Percentiles rank a stretch among this genome's conserved stretches.
These are phyloP conservation scores for Oscheius sp. DNA, from an alignment of 2,888 invertebrate genomes.

Conservation along the genomic window DNA sequence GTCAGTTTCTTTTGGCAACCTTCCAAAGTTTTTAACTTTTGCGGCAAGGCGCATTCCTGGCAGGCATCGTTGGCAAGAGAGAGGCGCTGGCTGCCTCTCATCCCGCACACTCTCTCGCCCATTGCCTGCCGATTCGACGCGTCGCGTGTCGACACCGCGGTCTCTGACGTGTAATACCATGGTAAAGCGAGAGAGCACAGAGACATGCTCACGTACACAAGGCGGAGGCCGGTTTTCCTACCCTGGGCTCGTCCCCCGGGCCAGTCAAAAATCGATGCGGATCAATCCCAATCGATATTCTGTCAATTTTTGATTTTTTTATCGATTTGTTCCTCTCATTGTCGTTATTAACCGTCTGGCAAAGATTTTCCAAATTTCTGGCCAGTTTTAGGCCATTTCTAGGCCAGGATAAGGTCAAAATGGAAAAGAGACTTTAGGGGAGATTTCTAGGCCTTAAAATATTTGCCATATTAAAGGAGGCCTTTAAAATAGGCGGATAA, in stretches of 20 bases:
- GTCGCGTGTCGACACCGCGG: neutral
- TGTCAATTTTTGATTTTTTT: constrained; percentile 35
- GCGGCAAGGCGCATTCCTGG: no score
- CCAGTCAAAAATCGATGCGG: constrained; percentile 33
- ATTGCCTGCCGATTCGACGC: constrained; percentile 35
- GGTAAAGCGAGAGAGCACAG: constrained; percentile 16
- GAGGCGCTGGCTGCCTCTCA: constrained; percentile 17
- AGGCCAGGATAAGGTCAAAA: neutral
- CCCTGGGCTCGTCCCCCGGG: constrained; percentile 7
- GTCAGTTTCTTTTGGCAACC: no score
- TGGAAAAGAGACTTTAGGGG: no score
- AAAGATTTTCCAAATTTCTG: neutral
- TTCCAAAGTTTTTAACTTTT: no score
- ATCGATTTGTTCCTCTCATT: constrained; percentile 29
- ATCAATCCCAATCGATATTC: constrained; percentile 38
- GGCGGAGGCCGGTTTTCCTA: constrained; percentile 5
- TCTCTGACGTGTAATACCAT: no score
- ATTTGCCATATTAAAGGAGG: no score
- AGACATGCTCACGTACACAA: constrained; percentile 28
- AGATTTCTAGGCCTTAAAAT: no score
- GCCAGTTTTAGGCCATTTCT: neutral
- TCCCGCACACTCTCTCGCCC: constrained; percentile 25
- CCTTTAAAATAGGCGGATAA: no score
- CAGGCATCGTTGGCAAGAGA: no score
- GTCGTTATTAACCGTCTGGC: neutral